Base-by-base conservation (phyloP, 2,888 invertebrate species). In the Linnaemya tessellans region DNA sequence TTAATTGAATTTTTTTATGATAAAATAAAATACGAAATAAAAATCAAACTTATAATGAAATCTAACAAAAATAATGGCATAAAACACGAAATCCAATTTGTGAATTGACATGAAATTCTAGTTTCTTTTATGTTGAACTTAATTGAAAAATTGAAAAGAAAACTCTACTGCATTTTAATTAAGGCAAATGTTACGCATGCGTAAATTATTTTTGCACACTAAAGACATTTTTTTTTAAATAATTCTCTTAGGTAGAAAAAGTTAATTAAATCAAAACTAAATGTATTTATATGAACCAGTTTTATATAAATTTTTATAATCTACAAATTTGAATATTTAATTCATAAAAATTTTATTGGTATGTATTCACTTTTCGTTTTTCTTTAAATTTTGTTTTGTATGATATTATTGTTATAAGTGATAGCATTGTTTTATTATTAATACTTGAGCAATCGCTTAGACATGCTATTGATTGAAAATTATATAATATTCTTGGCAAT, bases 31-130 rank as follows among this genome's bases (percentile, higher is more conserved):
- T 68, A 68, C 49, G 60, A 73, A 25, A 58, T 30, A 43, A 58
- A 65, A 75, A 43, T 67, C 43, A 68, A 51, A 71, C 51, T 51
- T 64, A 54, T 64, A 65, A 41, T 73, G 64, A 70, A 56, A 79
- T 71, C 35, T 22, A 71, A 64, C n/a, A 54, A 60, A 60, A 43
- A 22, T 51, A 70, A 54, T 79, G 68, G 62, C 43, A 56, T 65
- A 25, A 80, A 64, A 73, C 80, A 80, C 80, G 80, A 80, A 73
- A 80, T 54, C 35, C 60, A 78, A 78, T 79, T 71, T 70, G 70
- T 49, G 60, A 54, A 62, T 64, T 79, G 70, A 79, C 70, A 79
- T 64, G 56, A 73, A 71, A 65, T 73, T 68, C 71, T 80, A 80
- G 20, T 46, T 73, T 18, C 4, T 15, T 54, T 49, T 54, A 4